Conservation (phyloP, 1,140 invertebrate species). For the Druon quercuslanigerum region DNA sequence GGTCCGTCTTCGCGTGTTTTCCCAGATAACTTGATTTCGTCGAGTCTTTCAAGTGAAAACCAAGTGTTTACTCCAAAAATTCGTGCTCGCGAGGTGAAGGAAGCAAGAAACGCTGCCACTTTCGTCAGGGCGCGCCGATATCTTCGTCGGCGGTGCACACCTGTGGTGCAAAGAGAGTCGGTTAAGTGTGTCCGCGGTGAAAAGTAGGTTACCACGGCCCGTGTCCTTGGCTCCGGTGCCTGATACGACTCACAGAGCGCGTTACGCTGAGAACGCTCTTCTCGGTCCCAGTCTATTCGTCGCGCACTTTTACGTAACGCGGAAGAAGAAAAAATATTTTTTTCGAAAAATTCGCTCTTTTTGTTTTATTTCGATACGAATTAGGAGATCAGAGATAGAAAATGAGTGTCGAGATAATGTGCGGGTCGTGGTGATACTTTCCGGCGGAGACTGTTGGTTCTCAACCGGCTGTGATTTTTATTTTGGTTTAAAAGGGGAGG, state of each 20-base stretch:
- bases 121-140: slow-evolving; percentile 27
- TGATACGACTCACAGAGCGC: slow-evolving; percentile 40
- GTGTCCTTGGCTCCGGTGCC: slow-evolving; percentile 51
- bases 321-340: slow-evolving; percentile 3
- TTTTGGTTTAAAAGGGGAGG: neutral
- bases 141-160: slow-evolving; percentile 34
- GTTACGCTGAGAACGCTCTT: slow-evolving; percentile 38
- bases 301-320: slow-evolving; percentile 52
- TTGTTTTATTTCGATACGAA: too few species aligned
- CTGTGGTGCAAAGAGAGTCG: slow-evolving; percentile 35
- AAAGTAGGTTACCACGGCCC: slow-evolving; percentile 50
- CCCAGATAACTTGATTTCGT: neutral
- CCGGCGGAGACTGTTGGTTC: slow-evolving; percentile 15
- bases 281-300: slow-evolving; percentile 51
- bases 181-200: slow-evolving; percentile 40
- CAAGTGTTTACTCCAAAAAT: neutral
- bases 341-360: too few species aligned
- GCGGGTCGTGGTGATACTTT: slow-evolving; percentile 6
- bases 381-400: too few species aligned
- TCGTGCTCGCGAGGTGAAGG: neutral
- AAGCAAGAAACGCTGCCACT: slow-evolving; percentile 18
- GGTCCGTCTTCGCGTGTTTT: neutral
- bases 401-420: neutral
- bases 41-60: neutral
- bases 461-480: slow-evolving; percentile 16